A percentile compares a stretch with the other conserved stretches of the same genome.
Evolutionary conservation across 2,113 vertebrate species (phyloP).

Genomic region (Prionailurus bengalensis): DNA sequence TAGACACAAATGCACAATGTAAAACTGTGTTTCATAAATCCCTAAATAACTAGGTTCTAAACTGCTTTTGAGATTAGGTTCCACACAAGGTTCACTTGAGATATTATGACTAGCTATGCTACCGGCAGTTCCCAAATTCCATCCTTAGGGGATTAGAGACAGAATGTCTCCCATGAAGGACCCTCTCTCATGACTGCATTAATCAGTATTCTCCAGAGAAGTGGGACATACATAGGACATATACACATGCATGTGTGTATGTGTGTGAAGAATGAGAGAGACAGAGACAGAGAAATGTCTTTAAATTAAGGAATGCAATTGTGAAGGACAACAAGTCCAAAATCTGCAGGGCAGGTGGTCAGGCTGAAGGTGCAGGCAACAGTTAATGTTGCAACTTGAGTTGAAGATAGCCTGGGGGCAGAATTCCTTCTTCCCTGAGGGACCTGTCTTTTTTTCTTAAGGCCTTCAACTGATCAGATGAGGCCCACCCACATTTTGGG

Average conservation of each 20-base stretch:
- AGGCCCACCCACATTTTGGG: neutral
- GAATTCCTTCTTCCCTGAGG: neutral
- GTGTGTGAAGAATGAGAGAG: neutral
- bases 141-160: neutral
- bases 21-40: conserved; percentile 26
- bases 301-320: neutral
- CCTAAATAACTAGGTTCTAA: neutral
- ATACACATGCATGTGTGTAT: neutral
- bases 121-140: neutral
- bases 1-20: neutral
- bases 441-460: neutral
- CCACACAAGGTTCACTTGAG: neutral
- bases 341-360: neutral
- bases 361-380: neutral
- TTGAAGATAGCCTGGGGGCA: neutral
- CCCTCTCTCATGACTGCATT: neutral
- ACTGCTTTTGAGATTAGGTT: neutral
- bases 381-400: neutral
- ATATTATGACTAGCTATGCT: neutral
- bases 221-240: neutral
- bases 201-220: neutral
- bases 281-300: neutral
- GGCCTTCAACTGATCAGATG: neutral
- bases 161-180: neutral
- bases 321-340: neutral